Conservation (phyloP, 1,140 invertebrate genomes). For the Eulimnadia texana region DNA sequence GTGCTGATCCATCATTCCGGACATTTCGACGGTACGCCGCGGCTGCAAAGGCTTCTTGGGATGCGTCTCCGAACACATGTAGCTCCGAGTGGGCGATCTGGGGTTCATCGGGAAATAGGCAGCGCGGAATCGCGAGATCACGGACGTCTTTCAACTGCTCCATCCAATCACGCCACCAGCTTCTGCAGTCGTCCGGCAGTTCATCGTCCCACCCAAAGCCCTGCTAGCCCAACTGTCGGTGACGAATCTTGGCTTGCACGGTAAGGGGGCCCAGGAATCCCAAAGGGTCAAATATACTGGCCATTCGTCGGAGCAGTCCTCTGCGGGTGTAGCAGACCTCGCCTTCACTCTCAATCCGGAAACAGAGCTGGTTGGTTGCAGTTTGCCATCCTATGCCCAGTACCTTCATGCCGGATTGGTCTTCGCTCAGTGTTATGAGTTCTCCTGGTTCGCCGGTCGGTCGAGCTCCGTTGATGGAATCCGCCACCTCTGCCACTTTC, state of each 20-base stretch:
- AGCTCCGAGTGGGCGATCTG: too few species aligned
- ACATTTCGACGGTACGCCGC: too few species aligned
- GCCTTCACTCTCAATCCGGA: not conserved
- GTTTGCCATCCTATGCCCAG: conserved; percentile 13
- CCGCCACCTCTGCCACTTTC: not conserved
- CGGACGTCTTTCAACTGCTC: not conserved
- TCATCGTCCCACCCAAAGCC: not conserved
- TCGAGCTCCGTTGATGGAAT: not conserved
- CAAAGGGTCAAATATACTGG: conserved; percentile 22
- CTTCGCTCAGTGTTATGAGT: not conserved
- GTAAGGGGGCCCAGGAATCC: conserved; percentile 11
- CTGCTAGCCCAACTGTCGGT: not conserved
- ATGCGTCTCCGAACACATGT: too few species aligned
- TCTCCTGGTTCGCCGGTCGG: too few species aligned
- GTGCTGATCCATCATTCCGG: too few species aligned
- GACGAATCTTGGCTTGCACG: not conserved
- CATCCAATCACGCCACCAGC: not conserved
- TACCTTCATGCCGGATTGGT: not conserved
- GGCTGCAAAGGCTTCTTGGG: too few species aligned
- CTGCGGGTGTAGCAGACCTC: conserved; percentile 6
- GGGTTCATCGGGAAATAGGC: too few species aligned
- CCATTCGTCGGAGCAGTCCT: conserved; percentile 7
- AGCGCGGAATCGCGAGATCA: too few species aligned
- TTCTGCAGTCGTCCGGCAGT: not conserved
- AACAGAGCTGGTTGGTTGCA: too few species aligned